Evolutionary conservation across 2,113 vertebrate genomes (phyloP).

Genomic region (Ptyas mucosa): DNA sequence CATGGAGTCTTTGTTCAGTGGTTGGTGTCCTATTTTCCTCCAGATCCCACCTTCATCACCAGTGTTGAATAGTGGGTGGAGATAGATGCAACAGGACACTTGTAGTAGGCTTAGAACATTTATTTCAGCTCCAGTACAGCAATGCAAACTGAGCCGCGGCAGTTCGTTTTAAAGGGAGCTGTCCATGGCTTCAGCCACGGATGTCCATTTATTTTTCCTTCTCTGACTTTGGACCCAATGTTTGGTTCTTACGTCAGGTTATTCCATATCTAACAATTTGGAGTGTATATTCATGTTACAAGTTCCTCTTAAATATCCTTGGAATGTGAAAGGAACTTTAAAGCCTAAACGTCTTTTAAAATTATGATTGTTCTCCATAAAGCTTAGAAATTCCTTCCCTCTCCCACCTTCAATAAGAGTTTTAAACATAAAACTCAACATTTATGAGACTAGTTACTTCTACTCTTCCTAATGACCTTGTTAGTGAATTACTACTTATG

Average conservation of each 20-base stretch:
- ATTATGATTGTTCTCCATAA: not conserved
- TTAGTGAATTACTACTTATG: not conserved
- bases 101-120: too few species aligned
- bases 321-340: not conserved
- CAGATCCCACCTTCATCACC: too few species aligned
- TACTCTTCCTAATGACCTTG: conserved; percentile 17
- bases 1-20: too few species aligned
- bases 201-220: too few species aligned
- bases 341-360: not conserved
- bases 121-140: too few species aligned
- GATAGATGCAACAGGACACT: too few species aligned
- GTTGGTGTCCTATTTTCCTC: too few species aligned
- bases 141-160: too few species aligned
- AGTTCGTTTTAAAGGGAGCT: too few species aligned
- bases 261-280: not conserved
- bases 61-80: too few species aligned
- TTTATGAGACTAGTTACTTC: conserved; percentile 22
- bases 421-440: conserved; percentile 1
- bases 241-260: not conserved
- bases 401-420: not conserved
- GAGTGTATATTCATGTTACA: not conserved
- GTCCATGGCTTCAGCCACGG: too few species aligned
- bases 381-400: not conserved
- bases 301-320: not conserved
- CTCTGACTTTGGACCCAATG: too few species aligned